A percentile compares a stretch with the other conserved stretches of the same genome.
Conservation (phyloP, 2,113 vertebrate genomes). For the Corythaeola cristata region DNA sequence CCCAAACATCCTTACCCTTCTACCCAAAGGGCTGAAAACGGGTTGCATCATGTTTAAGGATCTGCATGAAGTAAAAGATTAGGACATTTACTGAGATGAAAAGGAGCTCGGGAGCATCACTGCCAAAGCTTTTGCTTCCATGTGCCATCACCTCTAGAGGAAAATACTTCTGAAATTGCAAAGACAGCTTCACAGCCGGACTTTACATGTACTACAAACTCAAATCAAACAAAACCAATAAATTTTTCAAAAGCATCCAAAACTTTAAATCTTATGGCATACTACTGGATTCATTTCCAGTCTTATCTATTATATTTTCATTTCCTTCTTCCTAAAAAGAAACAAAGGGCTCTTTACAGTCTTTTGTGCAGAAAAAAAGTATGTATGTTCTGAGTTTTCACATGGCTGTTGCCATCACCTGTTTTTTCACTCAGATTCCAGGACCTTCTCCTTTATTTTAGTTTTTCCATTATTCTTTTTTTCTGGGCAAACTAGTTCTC, state of each 20-base stretch:
- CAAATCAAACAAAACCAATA: neutral
- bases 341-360: neutral
- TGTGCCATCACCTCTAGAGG: neutral
- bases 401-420: neutral
- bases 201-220: neutral
- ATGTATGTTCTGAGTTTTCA: neutral
- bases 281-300: neutral
- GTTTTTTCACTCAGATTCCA: neutral
- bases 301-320: neutral
- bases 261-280: neutral
- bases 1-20: neutral
- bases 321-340: neutral
- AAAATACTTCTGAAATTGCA: neutral
- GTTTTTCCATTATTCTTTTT: neutral
- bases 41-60: neutral
- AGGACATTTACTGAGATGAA: neutral
- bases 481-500: neutral
- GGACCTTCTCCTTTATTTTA: neutral
- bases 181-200: neutral
- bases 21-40: neutral
- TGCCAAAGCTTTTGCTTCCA: neutral
- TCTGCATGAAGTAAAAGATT: neutral
- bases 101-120: rapidly evolving
- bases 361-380: neutral
- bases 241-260: neutral